These are phyloP conservation scores for Pycnonotus jocosus DNA, from an alignment of 2,113 vertebrate species.

Conservation along the genomic window DNA sequence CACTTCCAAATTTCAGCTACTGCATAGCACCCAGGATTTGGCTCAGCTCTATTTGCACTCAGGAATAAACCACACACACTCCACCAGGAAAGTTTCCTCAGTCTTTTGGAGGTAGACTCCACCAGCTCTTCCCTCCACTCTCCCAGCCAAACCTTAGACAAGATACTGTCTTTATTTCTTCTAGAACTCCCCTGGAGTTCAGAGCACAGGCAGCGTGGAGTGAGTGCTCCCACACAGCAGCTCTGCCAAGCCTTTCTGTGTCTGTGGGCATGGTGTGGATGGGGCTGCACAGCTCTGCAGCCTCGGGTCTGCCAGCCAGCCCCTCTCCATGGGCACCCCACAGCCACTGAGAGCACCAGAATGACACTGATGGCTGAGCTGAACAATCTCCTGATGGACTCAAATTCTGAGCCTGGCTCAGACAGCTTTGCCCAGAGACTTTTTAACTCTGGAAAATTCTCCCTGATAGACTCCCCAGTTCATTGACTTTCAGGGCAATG, in stretches of 20 bases:
- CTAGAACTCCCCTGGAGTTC: background rate
- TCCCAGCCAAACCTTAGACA: background rate
- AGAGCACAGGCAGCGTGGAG: background rate
- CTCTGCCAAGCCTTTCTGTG: background rate
- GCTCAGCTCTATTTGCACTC: background rate
- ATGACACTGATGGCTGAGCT: background rate
- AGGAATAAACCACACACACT: background rate
- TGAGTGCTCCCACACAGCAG: rapidly evolving
- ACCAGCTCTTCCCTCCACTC: background rate
- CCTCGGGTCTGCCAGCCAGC: rapidly evolving
- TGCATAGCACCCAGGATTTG: background rate
- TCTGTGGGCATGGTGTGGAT: rapidly evolving
- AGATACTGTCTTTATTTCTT: background rate
- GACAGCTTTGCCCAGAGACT: background rate
- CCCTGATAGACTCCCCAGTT: background rate
- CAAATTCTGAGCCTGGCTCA: background rate
- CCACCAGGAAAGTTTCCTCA: background rate
- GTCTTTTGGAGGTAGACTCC: background rate
- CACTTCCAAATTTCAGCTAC: background rate
- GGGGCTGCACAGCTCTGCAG: background rate
- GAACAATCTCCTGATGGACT: background rate
- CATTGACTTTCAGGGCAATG: background rate
- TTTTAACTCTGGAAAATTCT: background rate
- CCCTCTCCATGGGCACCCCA: rapidly evolving
- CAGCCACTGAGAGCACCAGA: background rate